phyloP scores from a whole-genome alignment of 2,797 vertebrate genomes.

The Pachyuromys duprasi region DNA sequence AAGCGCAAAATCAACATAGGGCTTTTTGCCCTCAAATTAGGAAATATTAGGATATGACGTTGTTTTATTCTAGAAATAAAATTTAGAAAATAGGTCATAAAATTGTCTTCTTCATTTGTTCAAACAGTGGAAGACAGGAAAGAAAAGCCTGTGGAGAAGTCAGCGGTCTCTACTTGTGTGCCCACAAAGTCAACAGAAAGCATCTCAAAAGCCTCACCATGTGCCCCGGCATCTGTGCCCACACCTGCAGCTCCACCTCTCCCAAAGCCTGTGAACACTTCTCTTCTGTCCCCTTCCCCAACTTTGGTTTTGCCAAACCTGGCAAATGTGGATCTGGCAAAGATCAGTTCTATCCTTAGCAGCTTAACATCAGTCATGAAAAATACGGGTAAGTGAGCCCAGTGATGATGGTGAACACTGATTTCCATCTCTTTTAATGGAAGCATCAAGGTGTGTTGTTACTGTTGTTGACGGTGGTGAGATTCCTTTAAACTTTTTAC shows the following conservation, averaged over 20 bases:
- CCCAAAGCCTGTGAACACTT: conserved; percentile 78
- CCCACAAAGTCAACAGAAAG: conserved; percentile 78
- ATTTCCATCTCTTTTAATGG: background rate
- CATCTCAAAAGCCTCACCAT: conserved; percentile 67
- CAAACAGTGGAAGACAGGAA: conserved; percentile 91
- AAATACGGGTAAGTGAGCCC: conserved; percentile 92
- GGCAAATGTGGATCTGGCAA: conserved; percentile 98
- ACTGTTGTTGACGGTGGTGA: background rate
- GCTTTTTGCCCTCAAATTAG: conserved; percentile 6
- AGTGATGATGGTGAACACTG: background rate
- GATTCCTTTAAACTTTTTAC: background rate
- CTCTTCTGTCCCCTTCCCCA: conserved; percentile 73
- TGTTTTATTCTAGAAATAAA: conserved; percentile 46
- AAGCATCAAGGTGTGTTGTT: background rate
- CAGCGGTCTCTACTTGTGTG: conserved; percentile 46
- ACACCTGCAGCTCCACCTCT: conserved; percentile 70
- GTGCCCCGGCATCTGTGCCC: conserved; percentile 28
- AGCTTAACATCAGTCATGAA: conserved; percentile 98
- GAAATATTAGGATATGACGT: background rate
- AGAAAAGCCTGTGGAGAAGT: conserved; percentile 88
- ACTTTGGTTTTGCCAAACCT: conserved; percentile 91
- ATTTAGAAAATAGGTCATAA: background rate
- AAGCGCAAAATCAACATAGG: background rate
- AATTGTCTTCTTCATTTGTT: conserved; percentile 26
- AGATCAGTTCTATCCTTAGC: conserved; percentile 99